These are phyloP conservation scores for Anas georgica DNA, from an alignment of 2,797 vertebrate species.

Conservation along the genomic window DNA sequence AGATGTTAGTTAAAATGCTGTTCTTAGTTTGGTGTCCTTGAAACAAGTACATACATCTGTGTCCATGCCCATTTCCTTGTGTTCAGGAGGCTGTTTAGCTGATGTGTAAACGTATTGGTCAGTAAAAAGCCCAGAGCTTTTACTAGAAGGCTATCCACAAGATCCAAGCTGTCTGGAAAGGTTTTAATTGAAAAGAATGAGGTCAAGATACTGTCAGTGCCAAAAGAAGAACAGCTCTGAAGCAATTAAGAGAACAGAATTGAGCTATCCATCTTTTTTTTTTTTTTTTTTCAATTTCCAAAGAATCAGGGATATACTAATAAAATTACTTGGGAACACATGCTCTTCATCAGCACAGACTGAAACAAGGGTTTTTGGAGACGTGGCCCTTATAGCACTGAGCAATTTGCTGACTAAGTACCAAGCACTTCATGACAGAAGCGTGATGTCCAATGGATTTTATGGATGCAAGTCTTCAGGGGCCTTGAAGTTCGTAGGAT, in stretches of 20 bases:
- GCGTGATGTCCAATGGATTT: neutral
- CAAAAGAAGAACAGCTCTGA: neutral
- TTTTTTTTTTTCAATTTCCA: neutral
- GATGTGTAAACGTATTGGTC: neutral
- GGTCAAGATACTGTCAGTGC: neutral
- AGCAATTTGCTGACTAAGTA: neutral
- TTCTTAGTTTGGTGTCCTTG: neutral
- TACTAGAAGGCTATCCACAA: neutral
- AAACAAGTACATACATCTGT: neutral
- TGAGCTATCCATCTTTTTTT: neutral
- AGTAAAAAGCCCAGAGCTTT: neutral
- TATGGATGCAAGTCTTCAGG: neutral
- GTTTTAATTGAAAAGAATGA: neutral
- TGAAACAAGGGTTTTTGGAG: neutral
- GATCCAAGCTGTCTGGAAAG: neutral
- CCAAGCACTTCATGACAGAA: neutral
- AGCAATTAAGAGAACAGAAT: neutral
- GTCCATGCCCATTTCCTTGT: neutral
- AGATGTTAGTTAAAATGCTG: neutral
- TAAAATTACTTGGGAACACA: accelerated
- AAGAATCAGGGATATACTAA: neutral
- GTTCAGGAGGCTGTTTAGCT: neutral
- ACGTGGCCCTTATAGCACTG: neutral
- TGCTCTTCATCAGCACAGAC: neutral
- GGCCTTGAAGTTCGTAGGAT: neutral